These are phyloP conservation scores for Tonatia bakeri DNA, from an alignment of 2,113 vertebrate species.

Conservation along the genomic window DNA sequence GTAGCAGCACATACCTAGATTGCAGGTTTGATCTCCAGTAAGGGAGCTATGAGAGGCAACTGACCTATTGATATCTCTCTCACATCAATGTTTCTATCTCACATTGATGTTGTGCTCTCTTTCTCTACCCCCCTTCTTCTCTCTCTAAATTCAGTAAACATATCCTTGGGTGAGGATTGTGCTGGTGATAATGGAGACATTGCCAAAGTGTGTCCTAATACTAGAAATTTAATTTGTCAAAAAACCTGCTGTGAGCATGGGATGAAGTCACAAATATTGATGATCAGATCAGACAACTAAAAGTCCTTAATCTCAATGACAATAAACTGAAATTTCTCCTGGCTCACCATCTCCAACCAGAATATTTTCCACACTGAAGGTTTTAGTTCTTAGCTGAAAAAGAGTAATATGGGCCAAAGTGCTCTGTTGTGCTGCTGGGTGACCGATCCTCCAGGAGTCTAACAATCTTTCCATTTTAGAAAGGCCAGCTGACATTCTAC, in stretches of 20 bases:
- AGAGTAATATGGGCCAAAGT: slow-evolving; percentile 91
- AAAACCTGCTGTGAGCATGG: slow-evolving; percentile 86
- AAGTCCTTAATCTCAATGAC: slow-evolving; percentile 86
- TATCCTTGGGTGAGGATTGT: no score
- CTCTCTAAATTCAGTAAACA: no score
- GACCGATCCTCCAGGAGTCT: slow-evolving; percentile 88
- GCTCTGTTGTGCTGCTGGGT: slow-evolving; percentile 86
- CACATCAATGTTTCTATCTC: no score
- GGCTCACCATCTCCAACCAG: slow-evolving; percentile 51
- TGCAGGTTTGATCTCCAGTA: no score
- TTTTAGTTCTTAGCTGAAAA: slow-evolving; percentile 86
- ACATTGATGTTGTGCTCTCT: no score
- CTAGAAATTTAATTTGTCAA: slow-evolving; percentile 84
- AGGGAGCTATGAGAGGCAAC: no score
- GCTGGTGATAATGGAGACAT: neutral
- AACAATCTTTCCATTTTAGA: slow-evolving; percentile 86
- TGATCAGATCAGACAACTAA: slow-evolving; percentile 83
- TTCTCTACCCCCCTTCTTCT: no score
- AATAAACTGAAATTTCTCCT: slow-evolving; percentile 86
- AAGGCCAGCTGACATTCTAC: slow-evolving; percentile 84
- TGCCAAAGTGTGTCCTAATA: slow-evolving; percentile 47
- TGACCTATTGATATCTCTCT: no score
- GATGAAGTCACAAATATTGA: slow-evolving; percentile 84
- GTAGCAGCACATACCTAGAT: no score
- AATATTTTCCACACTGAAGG: slow-evolving; percentile 83